Base-by-base conservation (phyloP, 2,888 invertebrate species). In the Tholera decimalis region DNA sequence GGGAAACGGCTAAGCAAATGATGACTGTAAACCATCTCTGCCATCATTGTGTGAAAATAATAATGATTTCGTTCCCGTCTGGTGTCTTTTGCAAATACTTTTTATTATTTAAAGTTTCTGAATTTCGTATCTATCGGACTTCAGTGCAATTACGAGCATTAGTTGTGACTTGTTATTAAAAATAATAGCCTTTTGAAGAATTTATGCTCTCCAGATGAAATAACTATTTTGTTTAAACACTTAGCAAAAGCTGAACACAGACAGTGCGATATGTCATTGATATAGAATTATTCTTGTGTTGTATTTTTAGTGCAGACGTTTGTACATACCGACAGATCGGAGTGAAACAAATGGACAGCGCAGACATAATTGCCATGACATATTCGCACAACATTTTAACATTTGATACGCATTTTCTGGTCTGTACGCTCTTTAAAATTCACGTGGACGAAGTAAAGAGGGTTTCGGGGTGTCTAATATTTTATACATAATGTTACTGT, bases 401-500 rank as follows among this genome's bases (percentile, higher is more conserved):
- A 37, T 43, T 44, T 37, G 28, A 35, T 15, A 24, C 22, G n/a
- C 8, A 39, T 59, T 59, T 69, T 68, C 33, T 28, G 22, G 8
- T 54, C 24, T 35, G 18, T 43, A 33, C 37, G 33, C 24, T 54
- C 28, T 71, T 37, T 44, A 39, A 49, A 30, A 71, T 71, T 57
- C 6, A 39, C 39, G 18, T 51, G 20, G 15, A 33, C 8, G 26
- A 71, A 22, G 53, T 53, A 70, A 44, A 35, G 44, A 51, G 55
- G 47, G 51, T 56, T 62, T 47, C 26, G 26, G 37, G 41, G 24
- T 43, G 51, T 71, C 30, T 71, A 53, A 70, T 70, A 70, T 71
- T 71, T 64, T 63, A 70, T 70, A 56, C 56, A 56, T 26, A 70
- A 62, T 53, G 24, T 39, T 61, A 55, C 47, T 55, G 63, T 47